Evolutionary conservation across 2,797 vertebrate species (phyloP).

Genomic region (Poecilia gillii): DNA sequence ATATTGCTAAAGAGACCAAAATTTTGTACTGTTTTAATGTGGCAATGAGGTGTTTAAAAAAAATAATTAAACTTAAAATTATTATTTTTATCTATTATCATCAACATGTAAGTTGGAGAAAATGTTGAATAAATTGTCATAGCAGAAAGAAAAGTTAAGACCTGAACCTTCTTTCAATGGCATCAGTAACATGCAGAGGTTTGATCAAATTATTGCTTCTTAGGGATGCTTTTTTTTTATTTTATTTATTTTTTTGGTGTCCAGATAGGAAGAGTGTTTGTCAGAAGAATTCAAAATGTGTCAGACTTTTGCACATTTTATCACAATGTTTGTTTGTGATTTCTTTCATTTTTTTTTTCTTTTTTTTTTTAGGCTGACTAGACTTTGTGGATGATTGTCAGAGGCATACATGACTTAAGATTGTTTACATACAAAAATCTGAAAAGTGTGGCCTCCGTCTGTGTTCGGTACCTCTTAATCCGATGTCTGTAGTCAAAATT

Average conservation of each 20-base stretch:
- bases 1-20: constrained; percentile 76
- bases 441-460: background rate
- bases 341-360: background rate
- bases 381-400: background rate
- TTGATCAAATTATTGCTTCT: background rate
- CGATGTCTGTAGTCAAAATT: background rate
- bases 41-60: background rate
- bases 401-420: background rate
- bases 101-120: background rate
- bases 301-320: background rate
- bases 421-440: no score
- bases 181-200: background rate
- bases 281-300: background rate
- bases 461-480: background rate
- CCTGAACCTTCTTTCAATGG: background rate
- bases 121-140: background rate
- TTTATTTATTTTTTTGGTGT: no score
- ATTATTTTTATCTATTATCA: background rate
- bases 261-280: background rate
- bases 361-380: background rate
- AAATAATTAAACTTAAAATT: background rate
- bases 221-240: no score
- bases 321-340: background rate
- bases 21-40: constrained; percentile 27
- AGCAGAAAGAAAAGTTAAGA: background rate